Percentiles rank a stretch among this genome's conserved stretches.
Conservation (phyloP, 2,113 vertebrate species). For the Pomatostomus ruficeps region DNA sequence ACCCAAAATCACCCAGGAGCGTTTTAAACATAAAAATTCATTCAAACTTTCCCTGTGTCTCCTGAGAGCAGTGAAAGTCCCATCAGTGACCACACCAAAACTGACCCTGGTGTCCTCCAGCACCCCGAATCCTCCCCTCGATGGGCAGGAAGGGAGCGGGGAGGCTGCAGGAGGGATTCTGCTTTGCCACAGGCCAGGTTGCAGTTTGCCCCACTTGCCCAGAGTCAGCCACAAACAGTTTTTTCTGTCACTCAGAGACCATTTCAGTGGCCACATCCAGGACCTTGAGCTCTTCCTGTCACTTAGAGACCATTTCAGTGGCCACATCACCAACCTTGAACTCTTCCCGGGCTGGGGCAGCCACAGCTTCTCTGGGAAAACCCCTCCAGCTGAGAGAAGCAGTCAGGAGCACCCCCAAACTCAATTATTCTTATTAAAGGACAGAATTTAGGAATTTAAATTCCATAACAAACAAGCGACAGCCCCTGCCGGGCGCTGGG, state of each 20-base stretch:
- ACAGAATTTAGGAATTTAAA: not conserved
- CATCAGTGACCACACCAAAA: not conserved
- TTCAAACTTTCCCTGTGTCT: not conserved
- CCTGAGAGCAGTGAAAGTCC: too few species aligned
- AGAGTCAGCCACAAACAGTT: not conserved
- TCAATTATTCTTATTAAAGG: not conserved
- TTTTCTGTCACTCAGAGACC: not conserved
- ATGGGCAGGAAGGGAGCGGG: not conserved
- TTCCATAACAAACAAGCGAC: accelerated
- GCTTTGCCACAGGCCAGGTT: not conserved
- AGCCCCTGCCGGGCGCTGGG: not conserved
- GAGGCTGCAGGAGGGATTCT: not conserved
- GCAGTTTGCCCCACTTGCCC: too few species aligned
- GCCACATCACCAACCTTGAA: not conserved
- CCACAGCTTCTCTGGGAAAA: not conserved
- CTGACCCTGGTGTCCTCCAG: not conserved
- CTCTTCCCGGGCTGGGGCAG: not conserved
- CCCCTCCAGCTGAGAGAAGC: not conserved
- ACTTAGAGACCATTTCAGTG: too few species aligned
- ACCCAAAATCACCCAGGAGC: not conserved
- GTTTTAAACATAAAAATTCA: not conserved
- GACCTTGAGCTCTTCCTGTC: not conserved
- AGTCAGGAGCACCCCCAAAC: not conserved
- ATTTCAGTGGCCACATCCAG: not conserved
- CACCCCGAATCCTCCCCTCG: not conserved